Base-by-base conservation (phyloP, 2,113 vertebrate species). In the Gallinago undulata region DNA sequence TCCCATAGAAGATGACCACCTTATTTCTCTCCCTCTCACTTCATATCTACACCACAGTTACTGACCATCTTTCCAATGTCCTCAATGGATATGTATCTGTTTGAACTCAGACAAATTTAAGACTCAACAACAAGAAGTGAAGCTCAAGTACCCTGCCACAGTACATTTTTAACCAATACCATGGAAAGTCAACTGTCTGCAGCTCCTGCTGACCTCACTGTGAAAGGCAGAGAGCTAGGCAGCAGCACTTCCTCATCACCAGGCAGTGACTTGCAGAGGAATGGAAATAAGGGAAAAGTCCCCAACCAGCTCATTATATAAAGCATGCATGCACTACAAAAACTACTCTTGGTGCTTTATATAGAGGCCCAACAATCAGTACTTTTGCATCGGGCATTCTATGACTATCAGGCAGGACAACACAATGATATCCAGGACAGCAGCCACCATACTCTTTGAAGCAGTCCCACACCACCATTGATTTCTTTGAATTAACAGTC, bases 181-280 rank as follows among this genome's bases (percentile, higher is more conserved):
- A 25, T 7, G 33, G 24, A 27, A 81, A 85, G 84, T 50, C 28
- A 80, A 79, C 66, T 27, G 85, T 37, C 59, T 62, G 55, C 67
- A 69, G 37, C 41, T 91, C 78, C 67, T 70, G 64, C 75, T 76
- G 70, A 90, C 31, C 43, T 92, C 69, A 31, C 33, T 35, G 70
- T 48, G 64, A 96, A n/a, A 89, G 77, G 81, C 62, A 80, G 50
- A 53, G 51, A 56, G 37, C 39, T 28, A 43, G 10, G 68, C n/a
- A 82, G 51, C 41, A 57, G 67, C 55, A 63, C 37, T 87, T 95
- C 87, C 74, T 80, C 39, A 48, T 55, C 82, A 80, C 59, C 75
- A 77, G 59, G 75, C 82, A 50, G 50, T 33, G 45, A 88, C 92
- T 95, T 74, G 84, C 70, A 87, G 41, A 93, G 59, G 19, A 55